Base-by-base conservation (phyloP, 2,113 vertebrate genomes). In the Typhlomys cinereus region DNA sequence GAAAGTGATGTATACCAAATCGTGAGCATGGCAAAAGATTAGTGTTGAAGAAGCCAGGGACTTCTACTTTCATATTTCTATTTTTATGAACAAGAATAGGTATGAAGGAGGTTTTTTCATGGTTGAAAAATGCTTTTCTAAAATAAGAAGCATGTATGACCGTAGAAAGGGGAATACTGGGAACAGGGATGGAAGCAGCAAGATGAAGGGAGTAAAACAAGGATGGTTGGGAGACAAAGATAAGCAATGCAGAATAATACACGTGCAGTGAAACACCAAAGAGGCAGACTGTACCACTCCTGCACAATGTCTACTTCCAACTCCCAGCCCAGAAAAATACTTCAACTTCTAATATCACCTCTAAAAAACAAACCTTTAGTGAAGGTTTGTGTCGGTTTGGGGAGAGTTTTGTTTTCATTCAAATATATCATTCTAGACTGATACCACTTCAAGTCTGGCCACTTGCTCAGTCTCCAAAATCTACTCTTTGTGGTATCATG, bases 71-170 rank as follows among this genome's bases (percentile, higher is more conserved):
- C 41, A 69, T 39, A 48, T 85, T 80, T 91, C n/a, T 90, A 84
- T 85, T 91, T 93, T 90, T 89, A 74, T 3, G 78, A 80, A 31
- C 36, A 71, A 15, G n/a, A 79, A 85, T 64, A 46, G 79, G 25
- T 15, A 48, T 93, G 67, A n/a, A n/a, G n/a, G n/a, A n/a, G n/a
- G 66, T 95, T 61, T 85, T 95, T 94, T 70, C 31, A 84, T 89
- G 54, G 93, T 74, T 67, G 92, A 95, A 91, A 74, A 91, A 74
- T 39, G 21, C 10, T 87, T 91, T 85, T 85, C 46, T 78, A 20
- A 88, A 90, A 71, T 15, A 92, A 78, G 29, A 90, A 86, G 20
- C 76, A 25, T 91, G 50, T 13, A 36, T 66, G 46, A 52, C 36
- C 25, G 7, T n/a, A 17, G n/a, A 66, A 27, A 44, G 39, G 13